Base-by-base conservation (phyloP, 64 coral and sea anemone genomes). In the Stichodactyla helianthus region DNA sequence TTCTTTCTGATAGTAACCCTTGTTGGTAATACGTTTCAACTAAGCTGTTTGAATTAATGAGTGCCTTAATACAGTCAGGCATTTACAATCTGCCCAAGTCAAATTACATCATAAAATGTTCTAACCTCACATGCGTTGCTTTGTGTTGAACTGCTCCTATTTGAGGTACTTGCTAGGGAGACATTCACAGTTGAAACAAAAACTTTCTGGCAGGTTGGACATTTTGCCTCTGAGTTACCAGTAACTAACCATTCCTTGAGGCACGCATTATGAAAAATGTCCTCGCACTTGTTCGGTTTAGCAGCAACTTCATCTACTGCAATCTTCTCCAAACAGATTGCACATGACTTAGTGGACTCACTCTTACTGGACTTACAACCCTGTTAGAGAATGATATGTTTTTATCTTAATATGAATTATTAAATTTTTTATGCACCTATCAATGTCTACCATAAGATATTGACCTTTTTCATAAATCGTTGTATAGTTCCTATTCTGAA, bases 101-200 rank as follows among this genome's bases (percentile, higher is more conserved):
- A 63, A 63, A 63, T 63, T 63, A 63, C 60, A 63, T 63, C 60
- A 63, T 77, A 77, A 77, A 77, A 74, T 74, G 22, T 77, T 77
- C 27, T 77, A 77, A 77, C 74, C 74, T 77, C 74, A 77, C 74
- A 77, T 77, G 74, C 74, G 19, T 28, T 77, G 74, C 74, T 51
- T 77, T 77, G 74, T 77, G 74, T 77, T 77, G 74, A 77, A 77
- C 74, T 77, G 74, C 74, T 77, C 74, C 74, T 15, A 77, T 77
- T 77, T 51, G 74, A 77, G 74, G 74, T 77, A 13, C 74, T 77
- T 77, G 74, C 25, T 5, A 77, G 23, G 74, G 74, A 77, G 74
- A 13, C 74, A 77, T 7, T 77, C 74, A 77, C 74, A 77, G 74
- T 77, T 77, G 74, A 77, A 77, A 7, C 10, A 77, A 77, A 77